Conservation (phyloP, 2,888 invertebrate species). For the Drosophila demipolita region DNA sequence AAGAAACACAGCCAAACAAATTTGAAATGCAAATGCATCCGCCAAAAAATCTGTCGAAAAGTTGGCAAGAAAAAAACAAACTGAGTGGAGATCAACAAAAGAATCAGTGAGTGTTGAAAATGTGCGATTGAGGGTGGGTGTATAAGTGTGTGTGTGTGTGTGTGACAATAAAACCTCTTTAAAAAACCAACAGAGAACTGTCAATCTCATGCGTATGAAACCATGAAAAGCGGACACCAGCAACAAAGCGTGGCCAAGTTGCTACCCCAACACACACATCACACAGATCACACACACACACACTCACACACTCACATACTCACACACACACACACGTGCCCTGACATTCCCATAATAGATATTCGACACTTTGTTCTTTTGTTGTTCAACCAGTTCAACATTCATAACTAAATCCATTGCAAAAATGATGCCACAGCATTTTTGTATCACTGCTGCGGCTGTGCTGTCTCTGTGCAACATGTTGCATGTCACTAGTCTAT, state of each 20-base stretch:
- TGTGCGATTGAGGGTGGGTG: constrained; percentile 44
- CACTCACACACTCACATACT: not conserved
- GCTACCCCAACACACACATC: constrained; percentile 25
- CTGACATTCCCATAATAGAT: constrained; percentile 35
- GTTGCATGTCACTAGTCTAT: constrained; percentile 45
- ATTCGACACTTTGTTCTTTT: constrained; percentile 55
- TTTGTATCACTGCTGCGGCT: constrained; percentile 11
- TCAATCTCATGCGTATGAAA: constrained; percentile 82
- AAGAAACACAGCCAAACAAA: constrained; percentile 40
- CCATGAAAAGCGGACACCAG: constrained; percentile 71
- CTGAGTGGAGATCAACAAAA: constrained; percentile 65
- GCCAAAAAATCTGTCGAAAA: constrained; percentile 65
- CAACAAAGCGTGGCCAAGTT: constrained; percentile 49
- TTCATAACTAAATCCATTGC: constrained; percentile 12
- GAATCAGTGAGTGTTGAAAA: constrained; percentile 67
- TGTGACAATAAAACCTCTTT: constrained; percentile 34
- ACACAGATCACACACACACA: not conserved
- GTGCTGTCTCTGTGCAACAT: constrained; percentile 19
- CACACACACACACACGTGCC: not conserved
- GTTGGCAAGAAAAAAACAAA: constrained; percentile 21
- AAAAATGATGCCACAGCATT: constrained; percentile 29
- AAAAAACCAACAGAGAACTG: constrained; percentile 58
- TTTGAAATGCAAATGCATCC: constrained; percentile 78
- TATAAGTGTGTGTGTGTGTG: constrained; percentile 26
- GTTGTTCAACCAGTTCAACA: constrained; percentile 24